Evolutionary conservation across 2,113 vertebrate species (phyloP).

Genomic region (Ageneiosus marmoratus): DNA sequence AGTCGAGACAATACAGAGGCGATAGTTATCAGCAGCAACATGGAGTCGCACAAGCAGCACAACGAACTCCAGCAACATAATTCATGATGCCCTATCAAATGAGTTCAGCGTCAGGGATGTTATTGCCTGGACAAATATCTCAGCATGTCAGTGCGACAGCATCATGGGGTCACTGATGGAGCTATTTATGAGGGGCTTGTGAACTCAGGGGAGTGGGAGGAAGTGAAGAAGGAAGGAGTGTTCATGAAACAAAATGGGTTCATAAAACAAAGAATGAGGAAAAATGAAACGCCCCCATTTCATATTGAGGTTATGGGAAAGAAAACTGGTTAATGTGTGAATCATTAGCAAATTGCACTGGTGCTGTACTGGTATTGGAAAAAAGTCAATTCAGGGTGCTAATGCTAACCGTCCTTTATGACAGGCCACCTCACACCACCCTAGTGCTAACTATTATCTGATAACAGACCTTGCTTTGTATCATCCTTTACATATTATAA

Average conservation of each 20-base stretch:
- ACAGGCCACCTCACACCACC: background rate
- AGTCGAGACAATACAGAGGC: conserved; percentile 57
- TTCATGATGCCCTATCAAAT: conserved; percentile 51
- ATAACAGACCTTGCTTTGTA: background rate
- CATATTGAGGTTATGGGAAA: background rate
- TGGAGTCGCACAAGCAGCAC: background rate
- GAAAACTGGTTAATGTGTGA: background rate
- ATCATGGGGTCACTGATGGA: conserved; percentile 14
- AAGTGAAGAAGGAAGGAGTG: background rate
- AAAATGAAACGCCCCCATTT: background rate
- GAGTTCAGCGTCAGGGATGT: conserved; percentile 37
- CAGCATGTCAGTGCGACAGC: background rate
- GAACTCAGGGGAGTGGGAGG: background rate
- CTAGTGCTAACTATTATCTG: background rate
- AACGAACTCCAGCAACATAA: conserved; percentile 23
- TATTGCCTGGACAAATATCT: conserved; percentile 52
- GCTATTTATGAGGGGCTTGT: background rate
- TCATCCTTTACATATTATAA: background rate
- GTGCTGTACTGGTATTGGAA: background rate
- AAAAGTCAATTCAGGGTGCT: background rate
- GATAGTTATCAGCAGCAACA: conserved; percentile 65
- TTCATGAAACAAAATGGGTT: background rate
- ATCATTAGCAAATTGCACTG: background rate
- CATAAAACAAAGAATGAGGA: background rate
- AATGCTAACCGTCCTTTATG: background rate